Evolutionary conservation across 2,797 vertebrate species (phyloP), one percentile per base, ranked within the genome.

Genomic region (Arnoldichthys spilopterus): DNA sequence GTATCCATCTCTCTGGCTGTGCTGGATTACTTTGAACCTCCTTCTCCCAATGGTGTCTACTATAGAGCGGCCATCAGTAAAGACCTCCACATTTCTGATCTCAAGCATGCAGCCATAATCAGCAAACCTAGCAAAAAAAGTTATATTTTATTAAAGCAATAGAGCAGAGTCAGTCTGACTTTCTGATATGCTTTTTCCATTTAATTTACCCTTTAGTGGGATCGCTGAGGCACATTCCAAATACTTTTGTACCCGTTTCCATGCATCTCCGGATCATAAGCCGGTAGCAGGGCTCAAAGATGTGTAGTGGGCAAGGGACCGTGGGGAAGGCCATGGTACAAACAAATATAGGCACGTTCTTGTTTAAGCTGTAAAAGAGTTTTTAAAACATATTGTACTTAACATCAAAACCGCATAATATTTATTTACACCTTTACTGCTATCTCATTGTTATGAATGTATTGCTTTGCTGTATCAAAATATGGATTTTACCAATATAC

Each of bases 321-420:
- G 96, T 96, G 88, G 97, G 96, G 87, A 98, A 97, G 85, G 97
- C 96, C 95, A 96, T 96, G 64, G 96, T 96, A 80, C 96, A 97
- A 81, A 98, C 95, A 18, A 98, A 98, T 91, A 98, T 96, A 86
- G 97, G 97, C 88, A 98, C 96, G 88, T 97, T 96, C 93, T 96
- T 95, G 89, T 96, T 97, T 88, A 98, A 89, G 88, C 96, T 98
- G 85, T 3, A 88, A 84, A 3, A 73, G 20, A 43, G 7, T 20
- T 61, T 32, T 2, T 61, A 18, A 32, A 28, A 34, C 26, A 70
- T n/a, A 4, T 13, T 53, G 67, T 20, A 51, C 2, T 53, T 13
- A 5, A 16, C 30, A 3, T 34, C 40, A 70, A 30, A 70, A 70
- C 28, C 28, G 34, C 11, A 45, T 34, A 64, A 64, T 16, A 22